Evolutionary conservation across 2,888 invertebrate genomes (phyloP), one percentile per base, ranked within the genome.

Genomic region (Doris montereyensis): DNA sequence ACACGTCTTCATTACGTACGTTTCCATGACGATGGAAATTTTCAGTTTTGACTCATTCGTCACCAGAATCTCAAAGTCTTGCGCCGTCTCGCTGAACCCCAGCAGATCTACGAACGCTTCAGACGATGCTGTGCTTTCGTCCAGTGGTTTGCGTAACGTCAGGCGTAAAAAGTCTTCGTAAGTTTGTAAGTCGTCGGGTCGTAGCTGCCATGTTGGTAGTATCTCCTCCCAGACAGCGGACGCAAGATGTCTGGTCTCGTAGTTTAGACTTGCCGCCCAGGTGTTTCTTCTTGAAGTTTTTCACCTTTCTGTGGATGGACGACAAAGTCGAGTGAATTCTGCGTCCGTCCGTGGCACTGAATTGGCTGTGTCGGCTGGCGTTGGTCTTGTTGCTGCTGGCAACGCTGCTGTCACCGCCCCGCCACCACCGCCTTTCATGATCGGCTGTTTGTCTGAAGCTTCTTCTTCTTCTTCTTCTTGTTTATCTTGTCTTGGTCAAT

Each of bases 1-100:
- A 52, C 87, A 88, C 70, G 85, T 86, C 77, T 84, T 86, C 57
- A 84, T 84, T 30, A 87, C 83, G 67, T 87, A 85, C 5, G 86
- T 82, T 17, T 86, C 82, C 1, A 85, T 80, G 78, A 86, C 87
- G 13, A 77, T 83, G 24, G 85, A 80, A 2, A 86, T 74, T 60
- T 78, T 83, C 30, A 85, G 84, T n/a, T 85, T 79, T 2, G 84
- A 74, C 0, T 83, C 81, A n/a, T n/a, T n/a, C 2, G 85, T 84
- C 21, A 87, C 80, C 81, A 86, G 82, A 0, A 73, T 70, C 71
- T 87, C 86, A 77, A 87, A 88, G 24, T 83, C 84, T 21, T 82
- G 82, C 1, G 86, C 85, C 28, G 87, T 74, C 67, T 86, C 84
- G 82, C 85, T 85, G 4, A 86, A 77, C 34, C 71, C 72, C 28